A percentile compares a stretch with the other conserved stretches of the same genome.
Evolutionary conservation across 2,797 vertebrate genomes (phyloP).

Genomic region (Eospalax fontanierii): DNA sequence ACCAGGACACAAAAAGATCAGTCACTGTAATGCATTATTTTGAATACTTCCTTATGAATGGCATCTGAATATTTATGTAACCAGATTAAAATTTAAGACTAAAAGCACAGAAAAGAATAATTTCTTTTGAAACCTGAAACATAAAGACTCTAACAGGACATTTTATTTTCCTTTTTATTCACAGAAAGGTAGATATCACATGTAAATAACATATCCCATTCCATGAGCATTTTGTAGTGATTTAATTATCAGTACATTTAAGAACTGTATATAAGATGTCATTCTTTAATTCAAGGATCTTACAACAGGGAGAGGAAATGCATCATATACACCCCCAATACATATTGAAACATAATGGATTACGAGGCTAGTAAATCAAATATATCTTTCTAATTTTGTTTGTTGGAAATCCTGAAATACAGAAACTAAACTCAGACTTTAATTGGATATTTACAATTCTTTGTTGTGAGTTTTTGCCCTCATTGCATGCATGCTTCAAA

Average conservation of each 20-base stretch:
- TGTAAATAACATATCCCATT: neutral
- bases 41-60: slow-evolving; percentile 10
- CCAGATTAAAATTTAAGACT: neutral
- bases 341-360: neutral
- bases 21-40: slow-evolving; percentile 18
- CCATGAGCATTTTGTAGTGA: neutral
- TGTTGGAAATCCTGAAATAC: neutral
- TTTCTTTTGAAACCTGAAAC: neutral
- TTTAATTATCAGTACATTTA: neutral
- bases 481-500: neutral
- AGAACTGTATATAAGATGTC: neutral
- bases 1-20: slow-evolving; percentile 17
- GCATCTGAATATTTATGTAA: neutral
- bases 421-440: slow-evolving; percentile 37
- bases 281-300: slow-evolving; percentile 35
- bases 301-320: neutral
- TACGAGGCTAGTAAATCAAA: slow-evolving; percentile 26
- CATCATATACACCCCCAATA: neutral
- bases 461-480: neutral
- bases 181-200: slow-evolving; percentile 41
- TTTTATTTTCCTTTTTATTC: neutral
- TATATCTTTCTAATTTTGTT: neutral
- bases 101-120: slow-evolving; percentile 4
- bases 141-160: neutral
- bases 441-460: slow-evolving; percentile 23